phyloP scores from a whole-genome alignment of 2,797 vertebrate genomes.

The Ibycter americanus region DNA sequence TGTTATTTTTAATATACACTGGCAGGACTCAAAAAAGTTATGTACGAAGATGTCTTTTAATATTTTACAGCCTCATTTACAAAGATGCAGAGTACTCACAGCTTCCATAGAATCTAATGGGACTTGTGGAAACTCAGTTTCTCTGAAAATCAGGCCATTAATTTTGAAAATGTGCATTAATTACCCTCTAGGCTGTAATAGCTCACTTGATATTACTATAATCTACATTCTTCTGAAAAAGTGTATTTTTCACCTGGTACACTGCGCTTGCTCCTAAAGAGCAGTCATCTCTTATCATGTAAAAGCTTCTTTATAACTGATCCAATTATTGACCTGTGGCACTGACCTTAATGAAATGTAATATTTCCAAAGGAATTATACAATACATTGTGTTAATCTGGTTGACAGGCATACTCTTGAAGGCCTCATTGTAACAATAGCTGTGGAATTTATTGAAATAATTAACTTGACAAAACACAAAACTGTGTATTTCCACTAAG shows the following conservation, averaged over 20 bases:
- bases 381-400: constrained; percentile 59
- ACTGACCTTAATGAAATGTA: constrained; percentile 64
- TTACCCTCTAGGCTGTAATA: constrained; percentile 53
- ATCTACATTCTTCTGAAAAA: constrained; percentile 54
- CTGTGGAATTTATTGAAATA: constrained; percentile 25
- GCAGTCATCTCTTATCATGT: constrained; percentile 53
- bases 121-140: constrained; percentile 30
- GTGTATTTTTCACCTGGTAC: constrained; percentile 39
- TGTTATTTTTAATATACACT: neutral
- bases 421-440: constrained; percentile 23
- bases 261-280: neutral
- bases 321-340: constrained; percentile 61
- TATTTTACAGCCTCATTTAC: constrained; percentile 26
- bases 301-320: constrained; percentile 58
- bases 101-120: constrained; percentile 19
- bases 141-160: constrained; percentile 59
- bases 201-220: constrained; percentile 43
- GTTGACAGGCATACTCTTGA: constrained; percentile 46
- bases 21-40: neutral
- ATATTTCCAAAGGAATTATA: constrained; percentile 53
- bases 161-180: constrained; percentile 66
- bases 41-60: neutral
- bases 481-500: neutral
- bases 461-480: constrained; percentile 29
- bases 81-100: constrained; percentile 1